Evolutionary conservation across 2,888 invertebrate species (phyloP).

Genomic region (Vandiemenella viatica): DNA sequence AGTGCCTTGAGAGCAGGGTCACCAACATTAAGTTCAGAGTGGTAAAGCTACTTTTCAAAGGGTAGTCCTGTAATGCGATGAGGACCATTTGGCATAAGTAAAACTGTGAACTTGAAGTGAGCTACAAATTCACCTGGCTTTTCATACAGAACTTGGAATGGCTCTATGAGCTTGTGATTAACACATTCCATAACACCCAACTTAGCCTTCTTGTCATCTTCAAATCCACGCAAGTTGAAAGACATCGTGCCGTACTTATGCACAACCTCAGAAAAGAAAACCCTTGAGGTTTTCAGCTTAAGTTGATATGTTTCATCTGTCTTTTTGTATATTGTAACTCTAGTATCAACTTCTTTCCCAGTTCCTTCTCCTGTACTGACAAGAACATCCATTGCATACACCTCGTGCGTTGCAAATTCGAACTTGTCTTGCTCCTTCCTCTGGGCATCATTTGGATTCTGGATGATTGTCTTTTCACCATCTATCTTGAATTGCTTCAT

Average conservation of each 20-base stretch:
- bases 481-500: constrained; percentile 92
- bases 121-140: constrained; percentile 83
- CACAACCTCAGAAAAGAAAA: constrained; percentile 74
- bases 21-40: constrained; percentile 68
- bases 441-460: constrained; percentile 94
- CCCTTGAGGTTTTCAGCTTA: constrained; percentile 91
- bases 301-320: constrained; percentile 94
- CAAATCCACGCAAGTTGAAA: constrained; percentile 86
- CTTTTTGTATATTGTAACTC: constrained; percentile 96
- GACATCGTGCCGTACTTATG: constrained; percentile 93
- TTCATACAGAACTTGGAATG: constrained; percentile 85
- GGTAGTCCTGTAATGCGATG: constrained; percentile 91
- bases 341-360: constrained; percentile 81
- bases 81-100: constrained; percentile 91
- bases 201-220: constrained; percentile 94
- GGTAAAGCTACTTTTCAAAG: constrained; percentile 63
- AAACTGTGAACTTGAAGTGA: constrained; percentile 95
- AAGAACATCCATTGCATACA: constrained; percentile 96
- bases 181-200: constrained; percentile 98
- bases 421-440: constrained; percentile 95
- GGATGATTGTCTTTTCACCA: constrained; percentile 92
- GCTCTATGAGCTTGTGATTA: constrained; percentile 92
- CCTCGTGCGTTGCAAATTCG: constrained; percentile 90
- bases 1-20: constrained; percentile 71
- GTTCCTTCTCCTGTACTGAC: constrained; percentile 90